phyloP scores from a whole-genome alignment of 2,797 vertebrate genomes.

The Typhlichthys subterraneus region DNA sequence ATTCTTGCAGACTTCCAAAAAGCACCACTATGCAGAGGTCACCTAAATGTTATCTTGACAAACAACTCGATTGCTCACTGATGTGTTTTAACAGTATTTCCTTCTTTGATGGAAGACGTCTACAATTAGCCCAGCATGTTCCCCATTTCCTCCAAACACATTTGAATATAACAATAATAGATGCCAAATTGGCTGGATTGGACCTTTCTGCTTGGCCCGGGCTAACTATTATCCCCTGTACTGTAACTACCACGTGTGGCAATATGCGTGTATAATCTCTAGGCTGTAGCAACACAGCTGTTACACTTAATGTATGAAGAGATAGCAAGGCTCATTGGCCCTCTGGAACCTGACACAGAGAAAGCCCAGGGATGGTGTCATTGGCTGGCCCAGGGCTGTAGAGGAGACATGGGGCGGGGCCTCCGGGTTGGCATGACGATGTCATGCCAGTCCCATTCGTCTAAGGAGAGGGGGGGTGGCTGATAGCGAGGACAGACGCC shows the following conservation, averaged over 20 bases:
- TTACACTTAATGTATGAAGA: conserved; percentile 56
- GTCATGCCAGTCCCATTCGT: background rate
- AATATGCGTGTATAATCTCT: conserved; percentile 66
- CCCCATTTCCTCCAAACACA: background rate
- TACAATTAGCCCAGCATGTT: background rate
- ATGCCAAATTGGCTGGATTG: conserved; percentile 73
- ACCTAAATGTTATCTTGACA: background rate
- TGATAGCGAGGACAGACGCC: conserved; percentile 51
- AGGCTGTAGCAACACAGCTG: conserved; percentile 61
- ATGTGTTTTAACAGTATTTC: background rate
- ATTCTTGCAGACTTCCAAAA: background rate
- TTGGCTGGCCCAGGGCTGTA: background rate
- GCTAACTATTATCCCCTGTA: conserved; percentile 69
- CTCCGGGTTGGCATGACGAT: background rate
- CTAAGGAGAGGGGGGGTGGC: conserved; percentile 28
- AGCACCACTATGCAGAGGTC: background rate
- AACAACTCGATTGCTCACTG: background rate
- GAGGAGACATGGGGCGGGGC: too few species aligned
- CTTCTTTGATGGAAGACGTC: background rate
- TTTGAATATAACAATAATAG: conserved; percentile 44
- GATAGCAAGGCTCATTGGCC: conserved; percentile 38
- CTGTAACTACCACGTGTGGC: conserved; percentile 61
- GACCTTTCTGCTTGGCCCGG: conserved; percentile 43
- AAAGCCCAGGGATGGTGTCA: background rate
- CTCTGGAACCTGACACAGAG: conserved; percentile 31